Base-by-base conservation (phyloP, 2,113 vertebrate species). In the Syrmaticus mikado region DNA sequence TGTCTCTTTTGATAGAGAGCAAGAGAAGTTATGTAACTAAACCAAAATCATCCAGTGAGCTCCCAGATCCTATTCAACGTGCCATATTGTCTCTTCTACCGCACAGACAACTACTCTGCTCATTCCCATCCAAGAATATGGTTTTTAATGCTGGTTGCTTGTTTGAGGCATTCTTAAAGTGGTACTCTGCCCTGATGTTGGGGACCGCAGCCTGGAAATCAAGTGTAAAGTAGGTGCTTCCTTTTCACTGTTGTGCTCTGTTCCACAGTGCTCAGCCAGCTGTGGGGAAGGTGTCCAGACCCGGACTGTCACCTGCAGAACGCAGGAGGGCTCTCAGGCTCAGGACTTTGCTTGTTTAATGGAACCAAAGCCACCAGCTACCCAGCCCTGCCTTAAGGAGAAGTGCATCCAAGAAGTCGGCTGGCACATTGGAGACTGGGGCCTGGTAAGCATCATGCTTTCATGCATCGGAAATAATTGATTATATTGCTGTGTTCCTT, bases 341-440 rank as follows among this genome's bases (percentile, higher is more conserved):
- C 98, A 97, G n/a, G 98, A 98, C 18, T 91, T 97, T 0, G 96
- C 97, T 5, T 99, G 99, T 87, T 92, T 97, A 34, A 53, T 68
- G 48, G 90, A 98, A 87, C 95, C 96, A 32, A 98, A 97, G 50
- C 99, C 99, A 0, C 21, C 62, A 0, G 52, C 92, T 41, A 96
- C 93, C 8, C 98, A 98, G 89, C 81, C 96, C 88, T 99, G 99
- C 60, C 78, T 97, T 38, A 97, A 58, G 60, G 84, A 97, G 4
- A 89, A 95, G 96, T 99, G 99, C 68, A 84, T 87, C 32, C 89
- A 71, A 36, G 97, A 96, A 82, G 97, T 98, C 50, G 95, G 97
- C 82, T 99, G 99, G 99, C 98, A 98, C 0, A 30, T 99, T 3
- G 98, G 99, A 36, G 94, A 98, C 85, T 99, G 99, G 99, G 98